Base-by-base conservation (phyloP, 2,797 vertebrate species). In the Premnoplex brunnescens region DNA sequence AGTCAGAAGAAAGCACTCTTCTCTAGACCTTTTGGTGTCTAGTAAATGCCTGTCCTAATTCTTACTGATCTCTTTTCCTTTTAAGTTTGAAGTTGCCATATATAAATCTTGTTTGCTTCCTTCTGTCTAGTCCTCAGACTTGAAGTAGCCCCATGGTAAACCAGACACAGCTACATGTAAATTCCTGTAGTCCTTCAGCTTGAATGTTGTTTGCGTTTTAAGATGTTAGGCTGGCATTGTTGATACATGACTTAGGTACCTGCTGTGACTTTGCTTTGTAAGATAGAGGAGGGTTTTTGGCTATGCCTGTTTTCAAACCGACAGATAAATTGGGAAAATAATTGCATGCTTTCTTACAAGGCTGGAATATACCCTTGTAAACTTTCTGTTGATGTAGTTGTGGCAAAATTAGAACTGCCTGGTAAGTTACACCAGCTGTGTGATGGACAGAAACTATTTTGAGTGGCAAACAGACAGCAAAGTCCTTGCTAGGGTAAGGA, bases 241-340 rank as follows among this genome's bases (percentile, higher is more conserved):
- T 76, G 77, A 39, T 56, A 55, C 18, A 6, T 63, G 44, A 62
- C 15, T 71, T 85, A 7, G 4, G 23, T 75, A 49, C 36, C 59
- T 91, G 82, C 73, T 78, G 58, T 78, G 82, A 51, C 69, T 91
- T 76, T 76, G 59, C 30, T 21, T 30, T 95, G 24, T n/a, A 34
- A 88, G 39, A 55, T 92, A 80, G 59, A 75, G 14, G 11, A 49
- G 39, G 14, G 6, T 2, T 81, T 93, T 85, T 89, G 74, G 37
- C 74, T 82, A 1, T 41, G 14, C 56, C 74, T 84, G 56, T 8
- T 83, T 93, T 92, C 68, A 72, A 89, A 85, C 58, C 88, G 87
- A 55, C 64, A 85, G 68, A 78, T 89, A 76, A 86, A 92, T 81
- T 78, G 85, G 66, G 34, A 95, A 68, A 95, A 78, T 89, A 91